Evolutionary conservation across 1,140 invertebrate genomes (phyloP), one percentile per base, ranked within the genome.

Genomic region (Diorhabda carinulata): DNA sequence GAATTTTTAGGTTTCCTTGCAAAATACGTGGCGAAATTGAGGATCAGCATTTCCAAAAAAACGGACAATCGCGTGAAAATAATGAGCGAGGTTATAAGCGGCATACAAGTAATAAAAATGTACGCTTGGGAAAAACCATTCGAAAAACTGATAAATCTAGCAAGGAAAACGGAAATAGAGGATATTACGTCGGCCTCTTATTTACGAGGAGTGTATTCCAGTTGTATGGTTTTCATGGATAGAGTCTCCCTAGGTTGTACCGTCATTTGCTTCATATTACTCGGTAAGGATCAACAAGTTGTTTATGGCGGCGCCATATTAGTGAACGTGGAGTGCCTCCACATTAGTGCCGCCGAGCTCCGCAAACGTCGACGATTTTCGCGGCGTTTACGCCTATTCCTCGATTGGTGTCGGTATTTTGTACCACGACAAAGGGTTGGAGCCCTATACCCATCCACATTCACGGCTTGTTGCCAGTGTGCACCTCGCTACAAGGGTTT

Each of bases 31-130:
- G 83, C 83, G 7, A 82, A 81, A 57, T 73, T 89, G 2, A 82
- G 90, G 7, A 72, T 81, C 6, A 78, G 82, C 73, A 87, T 88
- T 2, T 89, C 90, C 0, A 71, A 75, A 40, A 72, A 86, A 3
- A 92, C 91, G 0, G 92, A 94, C 79, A 85, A 86, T 57, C 80
- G 92, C 64, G 87, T 95, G 8, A 86, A 89, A 58, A 78, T 92
- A 10, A 93, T 93, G 91, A 92, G 88, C 74, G 92, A 94, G 82
- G 85, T 94, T 40, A 86, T 94, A 41, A 78, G 83, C 63, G 89
- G 88, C 56, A 89, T 90, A 71, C 85, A 89, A 80, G 87, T 93
- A 0, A 90, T 94, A 40, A 94, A 93, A 82, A 92, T 93, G 90
- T 92, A 91, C 73, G 87, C 89, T 2, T 92, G 90, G 90, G 90